Evolutionary conservation across 2,797 vertebrate species (phyloP).

Genomic region (Hyperoplus lanceolatus): DNA sequence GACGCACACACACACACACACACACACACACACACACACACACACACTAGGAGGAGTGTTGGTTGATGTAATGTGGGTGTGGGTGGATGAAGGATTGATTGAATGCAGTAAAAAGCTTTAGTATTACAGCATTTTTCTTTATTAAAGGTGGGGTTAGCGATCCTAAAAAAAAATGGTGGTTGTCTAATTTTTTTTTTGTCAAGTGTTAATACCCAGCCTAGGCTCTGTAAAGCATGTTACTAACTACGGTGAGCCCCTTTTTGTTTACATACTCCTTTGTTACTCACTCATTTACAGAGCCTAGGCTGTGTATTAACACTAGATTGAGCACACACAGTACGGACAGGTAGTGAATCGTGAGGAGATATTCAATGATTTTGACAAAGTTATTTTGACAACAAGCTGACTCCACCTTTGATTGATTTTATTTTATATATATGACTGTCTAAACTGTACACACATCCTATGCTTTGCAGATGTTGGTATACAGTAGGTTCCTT

Average conservation of each 20-base stretch:
- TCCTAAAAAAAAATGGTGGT: background rate
- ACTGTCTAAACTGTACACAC: background rate
- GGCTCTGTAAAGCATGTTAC: too few species aligned
- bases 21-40: too few species aligned
- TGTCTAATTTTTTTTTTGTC: background rate
- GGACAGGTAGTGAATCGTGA: too few species aligned
- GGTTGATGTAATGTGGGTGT: background rate
- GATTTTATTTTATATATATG: background rate
- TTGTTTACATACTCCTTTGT: too few species aligned
- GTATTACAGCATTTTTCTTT: background rate
- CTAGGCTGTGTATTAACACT: too few species aligned
- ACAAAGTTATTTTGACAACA: too few species aligned
- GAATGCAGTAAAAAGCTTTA: constrained; percentile 9
- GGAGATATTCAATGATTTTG: too few species aligned
- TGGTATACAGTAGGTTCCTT: background rate
- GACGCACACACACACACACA: constrained; percentile 7
- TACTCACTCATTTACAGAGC: too few species aligned
- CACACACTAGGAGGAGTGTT: background rate
- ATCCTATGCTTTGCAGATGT: constrained; percentile 32
- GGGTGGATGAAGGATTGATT: constrained; percentile 4
- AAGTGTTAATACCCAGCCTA: too few species aligned
- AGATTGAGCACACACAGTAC: too few species aligned
- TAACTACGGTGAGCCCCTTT: too few species aligned
- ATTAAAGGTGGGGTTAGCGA: too few species aligned
- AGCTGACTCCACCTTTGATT: background rate